Percentiles rank a stretch among this genome's conserved stretches.
Conservation (phyloP, 2,888 invertebrate genomes). For the Trissolcus japonicus region DNA sequence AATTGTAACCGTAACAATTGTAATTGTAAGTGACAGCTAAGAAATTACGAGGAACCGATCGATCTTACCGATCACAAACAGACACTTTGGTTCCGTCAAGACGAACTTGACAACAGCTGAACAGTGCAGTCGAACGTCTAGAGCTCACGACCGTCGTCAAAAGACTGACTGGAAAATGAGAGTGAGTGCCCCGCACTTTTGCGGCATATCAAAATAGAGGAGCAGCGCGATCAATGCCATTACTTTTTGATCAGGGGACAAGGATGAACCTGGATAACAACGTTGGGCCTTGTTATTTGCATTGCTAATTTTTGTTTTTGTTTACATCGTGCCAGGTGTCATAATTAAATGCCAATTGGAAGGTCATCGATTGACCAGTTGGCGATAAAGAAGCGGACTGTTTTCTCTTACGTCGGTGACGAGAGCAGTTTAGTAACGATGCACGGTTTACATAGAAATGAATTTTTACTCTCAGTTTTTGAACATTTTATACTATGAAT, state of each 20-base stretch:
- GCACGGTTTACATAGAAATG: too few species aligned
- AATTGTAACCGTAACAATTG: neutral
- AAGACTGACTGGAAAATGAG: constrained; percentile 29
- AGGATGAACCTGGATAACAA: neutral
- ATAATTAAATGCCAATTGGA: neutral
- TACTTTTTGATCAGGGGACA: neutral
- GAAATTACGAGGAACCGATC: too few species aligned
- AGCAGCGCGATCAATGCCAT: too few species aligned
- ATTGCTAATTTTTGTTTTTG: constrained; percentile 16
- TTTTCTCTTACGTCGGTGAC: neutral
- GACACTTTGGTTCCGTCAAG: too few species aligned
- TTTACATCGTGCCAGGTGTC: neutral
- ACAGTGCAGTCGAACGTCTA: constrained; percentile 6
- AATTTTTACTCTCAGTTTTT: too few species aligned
- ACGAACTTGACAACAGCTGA: too few species aligned
- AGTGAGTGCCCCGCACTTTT: too few species aligned
- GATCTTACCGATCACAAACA: too few species aligned
- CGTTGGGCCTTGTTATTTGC: constrained; percentile 3
- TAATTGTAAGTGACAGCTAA: neutral
- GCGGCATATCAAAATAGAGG: neutral
- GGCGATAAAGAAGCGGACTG: constrained; percentile 18
- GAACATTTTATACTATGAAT: too few species aligned
- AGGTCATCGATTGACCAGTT: constrained; percentile 6
- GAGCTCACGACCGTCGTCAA: constrained; percentile 19
- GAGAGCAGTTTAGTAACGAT: neutral